Evolutionary conservation across 2,113 vertebrate species (phyloP).

Genomic region (Isichthys henryi): DNA sequence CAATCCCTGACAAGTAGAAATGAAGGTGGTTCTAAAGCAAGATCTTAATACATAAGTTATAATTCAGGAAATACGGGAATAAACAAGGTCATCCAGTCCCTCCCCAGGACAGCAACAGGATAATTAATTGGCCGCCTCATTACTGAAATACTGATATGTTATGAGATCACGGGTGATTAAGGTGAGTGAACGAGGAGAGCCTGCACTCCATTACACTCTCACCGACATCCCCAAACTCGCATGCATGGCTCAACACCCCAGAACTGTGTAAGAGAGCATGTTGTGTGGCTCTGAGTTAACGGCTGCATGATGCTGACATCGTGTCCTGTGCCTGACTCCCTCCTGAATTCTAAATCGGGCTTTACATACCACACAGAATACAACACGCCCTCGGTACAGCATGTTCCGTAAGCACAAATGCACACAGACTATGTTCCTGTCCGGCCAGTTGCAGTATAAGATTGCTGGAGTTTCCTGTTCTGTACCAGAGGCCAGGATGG

Average conservation of each 20-base stretch:
- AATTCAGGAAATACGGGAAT: background rate
- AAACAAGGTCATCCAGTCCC: background rate
- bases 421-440: background rate
- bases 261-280: background rate
- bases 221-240: background rate
- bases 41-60: background rate
- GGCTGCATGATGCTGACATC: background rate
- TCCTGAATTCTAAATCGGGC: background rate
- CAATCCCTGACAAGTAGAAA: background rate
- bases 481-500: background rate
- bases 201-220: background rate
- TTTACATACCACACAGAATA: background rate
- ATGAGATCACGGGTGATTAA: background rate
- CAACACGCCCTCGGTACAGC: background rate
- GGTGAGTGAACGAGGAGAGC: background rate
- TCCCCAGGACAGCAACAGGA: background rate
- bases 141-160: background rate
- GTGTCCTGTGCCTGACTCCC: background rate
- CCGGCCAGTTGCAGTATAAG: background rate
- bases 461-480: constrained; percentile 16
- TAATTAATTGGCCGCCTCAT: background rate
- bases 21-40: background rate
- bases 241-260: background rate
- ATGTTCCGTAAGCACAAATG: background rate
- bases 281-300: background rate